These are phyloP conservation scores for Spea bombifrons DNA, from an alignment of 2,113 vertebrate genomes.

Conservation along the genomic window DNA sequence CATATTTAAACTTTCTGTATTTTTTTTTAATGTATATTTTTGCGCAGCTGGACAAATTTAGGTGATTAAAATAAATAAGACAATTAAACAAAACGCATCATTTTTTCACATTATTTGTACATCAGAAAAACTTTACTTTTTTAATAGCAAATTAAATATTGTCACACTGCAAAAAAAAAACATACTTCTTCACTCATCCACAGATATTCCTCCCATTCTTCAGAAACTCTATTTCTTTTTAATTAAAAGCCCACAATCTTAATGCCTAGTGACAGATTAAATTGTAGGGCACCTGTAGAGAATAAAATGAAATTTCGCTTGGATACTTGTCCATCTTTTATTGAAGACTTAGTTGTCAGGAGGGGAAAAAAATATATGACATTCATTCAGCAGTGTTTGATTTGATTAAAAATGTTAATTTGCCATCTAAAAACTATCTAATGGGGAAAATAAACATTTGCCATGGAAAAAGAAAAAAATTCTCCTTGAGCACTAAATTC, in stretches of 20 bases:
- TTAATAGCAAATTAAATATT: no score
- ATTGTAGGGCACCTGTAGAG: constrained; percentile 39
- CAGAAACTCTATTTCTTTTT: constrained; percentile 10
- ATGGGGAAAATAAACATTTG: not conserved
- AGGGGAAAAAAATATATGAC: constrained; percentile 12
- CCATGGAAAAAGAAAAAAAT: not conserved
- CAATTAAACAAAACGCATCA: no score
- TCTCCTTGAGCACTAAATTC: no score
- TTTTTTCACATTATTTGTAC: no score
- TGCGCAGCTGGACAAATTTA: no score
- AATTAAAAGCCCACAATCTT: constrained; percentile 28
- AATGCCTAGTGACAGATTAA: constrained; percentile 28
- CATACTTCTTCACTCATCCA: not conserved
- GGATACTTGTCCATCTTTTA: constrained; percentile 6
- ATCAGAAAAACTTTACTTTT: no score
- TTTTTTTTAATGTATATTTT: no score
- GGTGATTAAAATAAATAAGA: no score
- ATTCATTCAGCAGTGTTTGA: constrained; percentile 12
- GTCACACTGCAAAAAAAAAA: no score
- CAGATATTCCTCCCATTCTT: not conserved
- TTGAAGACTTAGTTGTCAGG: not conserved
- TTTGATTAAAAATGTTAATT: constrained; percentile 19
- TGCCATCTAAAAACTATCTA: not conserved
- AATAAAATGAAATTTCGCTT: constrained; percentile 38
- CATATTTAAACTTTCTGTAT: no score